Evolutionary conservation across 1,140 invertebrate genomes (phyloP).

Genomic region (Hetaerina americana): DNA sequence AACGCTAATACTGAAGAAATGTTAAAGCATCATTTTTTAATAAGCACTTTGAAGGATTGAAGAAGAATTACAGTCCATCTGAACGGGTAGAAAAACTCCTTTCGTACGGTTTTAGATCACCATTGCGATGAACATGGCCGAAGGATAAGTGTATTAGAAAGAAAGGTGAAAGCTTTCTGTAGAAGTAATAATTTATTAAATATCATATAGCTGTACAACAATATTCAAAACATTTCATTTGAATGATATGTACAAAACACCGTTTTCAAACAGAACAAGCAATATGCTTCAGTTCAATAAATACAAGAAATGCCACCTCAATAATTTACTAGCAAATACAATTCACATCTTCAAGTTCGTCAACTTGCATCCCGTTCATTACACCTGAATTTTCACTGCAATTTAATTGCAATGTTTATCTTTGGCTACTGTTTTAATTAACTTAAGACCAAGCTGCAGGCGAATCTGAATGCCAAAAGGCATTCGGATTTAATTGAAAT

Average conservation of each 20-base stretch:
- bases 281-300: not conserved
- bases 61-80: no score
- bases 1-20: no score
- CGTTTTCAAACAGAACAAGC: not conserved
- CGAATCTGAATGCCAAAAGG: no score
- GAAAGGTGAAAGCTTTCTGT: not conserved
- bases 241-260: not conserved
- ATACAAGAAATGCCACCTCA: not conserved
- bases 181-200: not conserved
- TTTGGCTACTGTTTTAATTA: not conserved
- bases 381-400: not conserved
- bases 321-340: not conserved
- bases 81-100: no score
- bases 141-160: not conserved
- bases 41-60: no score
- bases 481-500: no score
- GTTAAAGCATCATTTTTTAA: no score
- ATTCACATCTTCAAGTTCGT: not conserved
- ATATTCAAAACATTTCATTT: not conserved
- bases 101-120: no score
- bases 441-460: no score
- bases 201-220: not conserved
- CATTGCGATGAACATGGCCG: no score
- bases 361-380: not conserved
- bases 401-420: not conserved